Conservation (phyloP, 2,797 vertebrate species). For the Thripadectes ignobilis region DNA sequence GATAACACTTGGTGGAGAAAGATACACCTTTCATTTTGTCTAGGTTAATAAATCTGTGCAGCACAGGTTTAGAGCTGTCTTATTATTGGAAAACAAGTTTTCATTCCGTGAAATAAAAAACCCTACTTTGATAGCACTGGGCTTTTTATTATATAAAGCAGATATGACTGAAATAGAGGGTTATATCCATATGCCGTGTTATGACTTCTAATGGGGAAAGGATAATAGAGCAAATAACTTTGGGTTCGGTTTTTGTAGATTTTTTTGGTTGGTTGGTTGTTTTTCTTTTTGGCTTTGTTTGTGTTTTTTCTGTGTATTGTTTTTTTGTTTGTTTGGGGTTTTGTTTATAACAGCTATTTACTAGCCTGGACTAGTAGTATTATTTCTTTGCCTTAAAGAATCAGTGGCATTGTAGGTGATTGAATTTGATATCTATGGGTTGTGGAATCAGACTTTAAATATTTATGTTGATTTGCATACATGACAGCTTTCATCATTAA, state of each 20-base stretch:
- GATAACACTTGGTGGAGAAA: neutral
- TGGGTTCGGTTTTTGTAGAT: neutral
- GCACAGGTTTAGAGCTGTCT: neutral
- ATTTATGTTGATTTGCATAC: neutral
- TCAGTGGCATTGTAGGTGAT: neutral
- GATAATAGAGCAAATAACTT: neutral
- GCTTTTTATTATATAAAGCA: neutral
- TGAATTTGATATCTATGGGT: neutral
- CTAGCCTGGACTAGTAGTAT: neutral
- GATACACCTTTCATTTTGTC: neutral
- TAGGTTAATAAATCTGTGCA: conserved; percentile 8
- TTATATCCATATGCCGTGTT: neutral
- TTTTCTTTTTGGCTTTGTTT: neutral
- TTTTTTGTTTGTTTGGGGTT: too few relatives aligned
- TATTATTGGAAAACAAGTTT: neutral
- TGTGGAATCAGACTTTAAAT: neutral
- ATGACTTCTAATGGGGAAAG: neutral
- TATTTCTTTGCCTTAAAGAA: neutral
- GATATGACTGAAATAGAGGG: neutral
- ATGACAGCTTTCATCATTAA: neutral
- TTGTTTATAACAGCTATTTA: neutral
- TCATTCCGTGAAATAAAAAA: neutral
- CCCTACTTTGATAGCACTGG: neutral
- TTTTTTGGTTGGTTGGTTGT: neutral
- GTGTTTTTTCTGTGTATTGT: neutral